phyloP scores from a whole-genome alignment of 2,888 invertebrate genomes.

The Amphimallon solstitiale region DNA sequence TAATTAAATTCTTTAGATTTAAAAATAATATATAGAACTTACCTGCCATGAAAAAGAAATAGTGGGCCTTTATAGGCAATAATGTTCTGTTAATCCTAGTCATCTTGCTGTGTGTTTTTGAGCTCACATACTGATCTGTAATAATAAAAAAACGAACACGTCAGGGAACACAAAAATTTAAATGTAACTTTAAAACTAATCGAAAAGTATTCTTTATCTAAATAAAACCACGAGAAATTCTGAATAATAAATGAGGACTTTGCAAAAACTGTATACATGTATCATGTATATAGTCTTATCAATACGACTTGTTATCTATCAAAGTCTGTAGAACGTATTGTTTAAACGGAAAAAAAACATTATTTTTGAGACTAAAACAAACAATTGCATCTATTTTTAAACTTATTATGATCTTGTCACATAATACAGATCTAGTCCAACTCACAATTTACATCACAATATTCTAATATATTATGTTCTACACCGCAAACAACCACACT shows the following conservation, averaged over 20 bases:
- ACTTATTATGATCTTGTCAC: no score
- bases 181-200: background rate
- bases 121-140: conserved; percentile 37
- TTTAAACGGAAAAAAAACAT: conserved; percentile 17
- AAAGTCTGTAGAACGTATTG: background rate
- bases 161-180: no score
- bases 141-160: background rate
- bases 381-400: background rate
- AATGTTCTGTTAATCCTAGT: conserved; percentile 74
- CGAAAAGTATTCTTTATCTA: background rate
- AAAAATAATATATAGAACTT: no score
- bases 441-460: no score
- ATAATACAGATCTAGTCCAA: no score
- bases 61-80: conserved; percentile 86
- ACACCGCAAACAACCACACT: no score
- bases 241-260: background rate
- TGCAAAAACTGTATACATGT: background rate
- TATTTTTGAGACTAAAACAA: background rate
- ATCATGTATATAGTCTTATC: conserved; percentile 6
- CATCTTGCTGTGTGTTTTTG: conserved; percentile 10
- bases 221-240: background rate
- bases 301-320: background rate
- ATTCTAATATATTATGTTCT: no score
- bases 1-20: no score
- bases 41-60: conserved; percentile 90